Percentiles rank a stretch among this genome's conserved stretches.
Conservation (phyloP, 2,888 invertebrate species). For the Adela reaumurella region DNA sequence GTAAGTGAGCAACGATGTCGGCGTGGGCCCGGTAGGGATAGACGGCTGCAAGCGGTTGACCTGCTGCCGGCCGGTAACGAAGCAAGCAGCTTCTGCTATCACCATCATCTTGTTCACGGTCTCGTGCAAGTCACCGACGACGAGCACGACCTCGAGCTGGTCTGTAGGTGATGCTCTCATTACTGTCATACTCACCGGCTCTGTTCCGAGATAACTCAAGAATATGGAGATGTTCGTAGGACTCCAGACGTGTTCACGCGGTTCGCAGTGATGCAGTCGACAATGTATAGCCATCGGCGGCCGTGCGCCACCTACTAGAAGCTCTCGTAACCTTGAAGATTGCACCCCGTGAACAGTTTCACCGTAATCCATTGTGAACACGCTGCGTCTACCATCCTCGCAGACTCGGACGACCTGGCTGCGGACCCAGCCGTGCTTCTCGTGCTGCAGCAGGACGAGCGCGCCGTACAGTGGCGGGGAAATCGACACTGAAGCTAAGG, state of each 20-base stretch:
- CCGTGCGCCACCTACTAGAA: background rate
- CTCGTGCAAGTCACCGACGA: background rate
- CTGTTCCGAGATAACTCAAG: background rate
- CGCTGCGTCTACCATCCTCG: background rate
- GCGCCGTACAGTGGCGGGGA: background rate
- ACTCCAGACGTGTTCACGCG: background rate
- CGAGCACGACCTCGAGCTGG: background rate
- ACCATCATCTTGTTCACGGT: background rate
- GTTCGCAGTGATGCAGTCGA: background rate
- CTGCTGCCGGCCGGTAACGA: background rate
- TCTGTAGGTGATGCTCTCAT: background rate
- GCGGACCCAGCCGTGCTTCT: background rate
- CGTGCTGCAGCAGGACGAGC: background rate
- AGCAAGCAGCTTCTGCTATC: background rate
- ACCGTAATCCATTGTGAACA: background rate
- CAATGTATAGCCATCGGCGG: background rate
- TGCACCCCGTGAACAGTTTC: background rate
- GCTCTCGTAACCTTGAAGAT: background rate
- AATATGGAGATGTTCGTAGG: background rate
- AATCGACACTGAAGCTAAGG: background rate
- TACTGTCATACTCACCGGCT: background rate
- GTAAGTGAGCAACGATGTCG: background rate
- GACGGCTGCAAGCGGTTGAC: background rate
- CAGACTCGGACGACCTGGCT: background rate
- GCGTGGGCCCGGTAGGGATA: background rate